A percentile compares a stretch with the other conserved stretches of the same genome.
phyloP scores from a whole-genome alignment of 1,140 invertebrate species.

The Pantala flavescens region DNA sequence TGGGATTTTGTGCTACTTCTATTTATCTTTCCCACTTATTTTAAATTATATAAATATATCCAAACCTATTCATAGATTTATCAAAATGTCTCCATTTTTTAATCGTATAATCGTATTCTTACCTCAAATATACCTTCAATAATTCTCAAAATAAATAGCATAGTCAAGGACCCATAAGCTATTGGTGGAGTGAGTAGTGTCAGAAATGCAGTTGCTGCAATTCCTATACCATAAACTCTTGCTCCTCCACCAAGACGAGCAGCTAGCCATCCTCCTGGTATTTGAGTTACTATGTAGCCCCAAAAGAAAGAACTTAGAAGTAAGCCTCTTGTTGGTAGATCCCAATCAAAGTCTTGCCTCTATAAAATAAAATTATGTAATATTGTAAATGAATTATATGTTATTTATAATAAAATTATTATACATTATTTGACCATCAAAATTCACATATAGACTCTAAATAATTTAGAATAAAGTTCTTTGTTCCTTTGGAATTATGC shows the following conservation, averaged over 20 bases:
- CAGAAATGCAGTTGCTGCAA: constrained; percentile 66
- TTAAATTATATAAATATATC: too few relatives aligned
- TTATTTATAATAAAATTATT: too few relatives aligned
- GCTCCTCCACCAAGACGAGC: constrained; percentile 49
- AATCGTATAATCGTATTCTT: too few relatives aligned
- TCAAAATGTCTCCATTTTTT: too few relatives aligned
- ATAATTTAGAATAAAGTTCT: too few relatives aligned
- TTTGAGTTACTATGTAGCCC: constrained; percentile 62
- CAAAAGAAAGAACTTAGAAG: constrained; percentile 82
- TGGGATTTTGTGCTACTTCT: too few relatives aligned
- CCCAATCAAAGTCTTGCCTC: constrained; percentile 69
- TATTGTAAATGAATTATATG: too few relatives aligned
- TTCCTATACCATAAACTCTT: constrained; percentile 65
- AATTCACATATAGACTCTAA: too few relatives aligned
- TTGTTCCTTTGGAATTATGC: too few relatives aligned
- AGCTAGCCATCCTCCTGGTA: constrained; percentile 47
- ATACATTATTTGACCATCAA: too few relatives aligned
- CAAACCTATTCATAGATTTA: too few relatives aligned
- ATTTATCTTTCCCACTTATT: too few relatives aligned
- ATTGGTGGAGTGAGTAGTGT: constrained; percentile 73
- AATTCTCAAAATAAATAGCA: constrained; percentile 64
- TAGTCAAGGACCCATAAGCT: constrained; percentile 54
- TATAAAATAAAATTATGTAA: constrained; percentile 23
- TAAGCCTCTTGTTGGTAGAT: constrained; percentile 62
- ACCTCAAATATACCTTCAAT: constrained; percentile 85